Evolutionary conservation across 2,888 invertebrate species (phyloP), one percentile per base, ranked within the genome.

Genomic region (Nymphalis polychloros): DNA sequence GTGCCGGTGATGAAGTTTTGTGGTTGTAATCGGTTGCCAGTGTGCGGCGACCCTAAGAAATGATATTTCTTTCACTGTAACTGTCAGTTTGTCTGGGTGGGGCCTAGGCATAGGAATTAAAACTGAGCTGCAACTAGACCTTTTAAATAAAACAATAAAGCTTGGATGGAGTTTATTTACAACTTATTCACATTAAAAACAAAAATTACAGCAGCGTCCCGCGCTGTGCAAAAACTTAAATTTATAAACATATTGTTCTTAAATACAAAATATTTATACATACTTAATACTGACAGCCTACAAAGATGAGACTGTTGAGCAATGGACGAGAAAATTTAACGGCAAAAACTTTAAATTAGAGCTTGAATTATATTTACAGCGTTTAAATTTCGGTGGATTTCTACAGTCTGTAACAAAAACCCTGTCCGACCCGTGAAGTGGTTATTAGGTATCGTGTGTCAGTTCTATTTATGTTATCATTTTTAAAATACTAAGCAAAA

Each of bases 141-240:
- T 3, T 20, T 8, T 31, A 31, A 55, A 35, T 55, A 55, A 55
- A 55, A 55, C 17, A 35, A 55, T 8, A 55, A 3, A 31, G 8
- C 8, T n/a, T 55, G 31, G 55, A 35, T 55, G 55, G 55, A 55
- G 8, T 55, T 55, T 55, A 55, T 55, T 55, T 55, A 55, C 55
- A 55, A 55, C n/a, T 31, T 52, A 52, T 52, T 52, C 23, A 52
- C 27, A 23, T 41, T 5, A 23, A 23, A 47, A 48, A 60, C 23
- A 60, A 60, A 41, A 46, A 17, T 59, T 19, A 59, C 46, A 20
- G 13, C 8, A 60, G 60, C 60, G 60, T 17, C 60, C 60, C 8
- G 60, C 60, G 60, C 60, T 23, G 16, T 53, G 10, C 19, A n/a
- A 6, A 50, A 50, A 50, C 41, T 5, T 23, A 50, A 50, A 20